Percentiles rank a stretch among this genome's conserved stretches.
These are phyloP conservation scores for Apotomis turbidana DNA, from an alignment of 2,888 invertebrate species.

Conservation along the genomic window DNA sequence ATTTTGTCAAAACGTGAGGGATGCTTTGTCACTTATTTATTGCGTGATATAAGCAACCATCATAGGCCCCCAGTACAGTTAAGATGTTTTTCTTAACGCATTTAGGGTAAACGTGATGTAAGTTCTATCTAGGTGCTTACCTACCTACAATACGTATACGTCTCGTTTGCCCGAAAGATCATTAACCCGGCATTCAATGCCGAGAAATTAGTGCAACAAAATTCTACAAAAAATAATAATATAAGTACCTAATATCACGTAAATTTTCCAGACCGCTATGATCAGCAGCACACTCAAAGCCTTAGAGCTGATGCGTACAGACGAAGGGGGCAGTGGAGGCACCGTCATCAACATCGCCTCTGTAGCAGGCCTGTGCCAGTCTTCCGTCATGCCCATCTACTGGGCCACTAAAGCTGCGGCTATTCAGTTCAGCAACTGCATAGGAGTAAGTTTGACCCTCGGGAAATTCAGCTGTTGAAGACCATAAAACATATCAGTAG, in stretches of 20 bases:
- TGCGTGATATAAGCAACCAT: no score
- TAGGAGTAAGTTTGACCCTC: conserved; percentile 62
- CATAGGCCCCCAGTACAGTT: no score
- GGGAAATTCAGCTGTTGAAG: conserved; percentile 42
- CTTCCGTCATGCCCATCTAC: conserved; percentile 63
- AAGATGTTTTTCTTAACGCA: no score
- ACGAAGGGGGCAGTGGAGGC: conserved; percentile 68
- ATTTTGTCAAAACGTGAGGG: no score
- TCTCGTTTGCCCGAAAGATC: conserved; percentile 26
- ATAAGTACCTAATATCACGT: no score
- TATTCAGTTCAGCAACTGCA: conserved; percentile 70
- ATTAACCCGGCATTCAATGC: no score
- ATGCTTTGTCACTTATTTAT: no score
- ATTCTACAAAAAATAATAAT: no score
- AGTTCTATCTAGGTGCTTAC: no score
- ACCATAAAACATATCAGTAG: conserved; percentile 67
- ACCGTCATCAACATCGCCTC: conserved; percentile 74
- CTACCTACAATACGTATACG: no score
- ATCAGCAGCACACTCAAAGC: conserved; percentile 65
- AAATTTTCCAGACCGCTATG: conserved; percentile 29
- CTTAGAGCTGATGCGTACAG: conserved; percentile 68
- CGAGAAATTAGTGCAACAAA: no score
- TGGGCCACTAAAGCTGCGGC: conserved; percentile 74
- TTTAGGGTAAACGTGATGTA: no score
- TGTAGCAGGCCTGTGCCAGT: conserved; percentile 61